These are phyloP conservation scores for Melikaiella ostensackeni DNA, from an alignment of 2,888 invertebrate species.

Conservation along the genomic window DNA sequence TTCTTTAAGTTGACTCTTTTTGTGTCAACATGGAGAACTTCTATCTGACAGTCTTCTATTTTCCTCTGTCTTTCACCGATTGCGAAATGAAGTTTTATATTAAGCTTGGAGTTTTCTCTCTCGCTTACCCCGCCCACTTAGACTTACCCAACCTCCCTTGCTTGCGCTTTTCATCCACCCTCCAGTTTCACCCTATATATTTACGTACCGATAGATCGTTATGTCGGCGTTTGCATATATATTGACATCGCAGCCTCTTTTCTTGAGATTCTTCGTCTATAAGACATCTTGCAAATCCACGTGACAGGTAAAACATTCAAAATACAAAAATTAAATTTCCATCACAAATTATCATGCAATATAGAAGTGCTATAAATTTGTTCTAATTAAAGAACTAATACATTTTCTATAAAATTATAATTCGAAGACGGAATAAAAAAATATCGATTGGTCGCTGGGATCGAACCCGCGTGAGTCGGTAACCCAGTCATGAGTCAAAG, in stretches of 20 bases:
- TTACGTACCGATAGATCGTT: constrained; percentile 77
- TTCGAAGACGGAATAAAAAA: too few relatives aligned
- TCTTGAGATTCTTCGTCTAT: constrained; percentile 58
- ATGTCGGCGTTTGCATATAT: constrained; percentile 76
- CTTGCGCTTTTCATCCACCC: constrained; percentile 55
- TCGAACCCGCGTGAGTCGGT: too few relatives aligned
- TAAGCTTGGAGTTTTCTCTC: constrained; percentile 70
- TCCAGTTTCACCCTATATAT: constrained; percentile 69
- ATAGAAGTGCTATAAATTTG: too few relatives aligned
- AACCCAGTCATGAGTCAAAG: too few relatives aligned
- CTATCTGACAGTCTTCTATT: constrained; percentile 65
- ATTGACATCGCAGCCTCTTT: constrained; percentile 71
- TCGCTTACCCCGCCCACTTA: constrained; percentile 61
- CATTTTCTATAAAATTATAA: too few relatives aligned
- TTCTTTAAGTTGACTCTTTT: constrained; percentile 40
- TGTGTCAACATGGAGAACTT: constrained; percentile 56
- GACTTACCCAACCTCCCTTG: constrained; percentile 55
- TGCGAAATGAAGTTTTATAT: constrained; percentile 77
- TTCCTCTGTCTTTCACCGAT: constrained; percentile 68
- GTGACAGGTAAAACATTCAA: constrained; percentile 10
- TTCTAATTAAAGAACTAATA: too few relatives aligned
- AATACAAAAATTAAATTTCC: background rate
- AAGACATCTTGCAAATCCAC: constrained; percentile 46
- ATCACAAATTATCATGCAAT: too few relatives aligned
- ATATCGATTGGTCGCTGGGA: too few relatives aligned